Base-by-base conservation (phyloP, 1,140 invertebrate species). In the Tetragonula clypearis region DNA sequence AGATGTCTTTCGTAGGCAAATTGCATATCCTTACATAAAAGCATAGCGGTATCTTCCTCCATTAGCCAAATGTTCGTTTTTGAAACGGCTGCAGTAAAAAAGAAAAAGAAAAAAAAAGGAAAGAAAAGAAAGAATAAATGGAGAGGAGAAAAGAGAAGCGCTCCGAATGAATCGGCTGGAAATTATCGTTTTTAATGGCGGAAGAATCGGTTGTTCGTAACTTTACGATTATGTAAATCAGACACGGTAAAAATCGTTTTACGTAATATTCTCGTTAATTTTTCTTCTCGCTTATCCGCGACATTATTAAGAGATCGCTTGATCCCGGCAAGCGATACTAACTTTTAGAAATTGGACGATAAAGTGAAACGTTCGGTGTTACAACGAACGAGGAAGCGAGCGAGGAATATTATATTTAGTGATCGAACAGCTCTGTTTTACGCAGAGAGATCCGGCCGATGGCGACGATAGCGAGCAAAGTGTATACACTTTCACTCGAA, bases 401-500 rank as follows among this genome's bases (percentile, higher is more conserved):
- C 6, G 30, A 30, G 30, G 30, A 30, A 30, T 30, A 30, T 30
- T 30, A 35, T n/a, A 55, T 65, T 82, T 55, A 41, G 23, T 30
- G 21, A 56, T 83, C 49, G 35, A 26, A 49, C 8, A 9, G 23
- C 55, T 68, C 21, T 1, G 15, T 19, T 30, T 49, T 15, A 8
- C 17, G 21, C 26, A 1, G 21, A 19, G 30, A 55, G 49, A 68
- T 9, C 12, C 26, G 14, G 23, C 9, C n/a, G 53, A 71, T 60
- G 58, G 17, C 6, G 49, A 35, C 21, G 73, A 68, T 69, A 78
- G 5, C 55, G 73, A 41, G 68, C 14, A 41, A 14, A 66, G 56
- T 26, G 15, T 49, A 15, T 23, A 49, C 15, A 76, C 79, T 88
- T 88, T 88, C 83, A 79, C 74, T 87, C 56, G 56, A n/a, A 3